Percentiles rank a stretch among this genome's conserved stretches.
phyloP scores from a whole-genome alignment of 2,113 vertebrate genomes.

The Festucalex cinctus region DNA sequence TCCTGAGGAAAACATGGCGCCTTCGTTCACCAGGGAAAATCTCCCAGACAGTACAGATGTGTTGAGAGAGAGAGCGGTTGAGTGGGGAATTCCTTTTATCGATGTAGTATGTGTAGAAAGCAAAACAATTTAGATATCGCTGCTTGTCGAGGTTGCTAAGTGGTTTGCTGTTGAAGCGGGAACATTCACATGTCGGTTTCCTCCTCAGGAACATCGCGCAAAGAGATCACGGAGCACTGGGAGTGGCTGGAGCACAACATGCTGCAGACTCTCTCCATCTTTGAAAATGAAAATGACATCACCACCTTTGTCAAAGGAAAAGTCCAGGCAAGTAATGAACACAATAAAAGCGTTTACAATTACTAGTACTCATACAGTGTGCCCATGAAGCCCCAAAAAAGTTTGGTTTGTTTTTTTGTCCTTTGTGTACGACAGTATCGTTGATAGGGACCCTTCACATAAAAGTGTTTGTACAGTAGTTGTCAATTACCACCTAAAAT shows the following conservation, averaged over 20 bases:
- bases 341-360: too few relatives aligned
- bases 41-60: conserved; percentile 13
- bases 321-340: conserved; percentile 89
- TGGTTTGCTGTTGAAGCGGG: not conserved
- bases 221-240: conserved; percentile 98
- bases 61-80: conserved; percentile 36
- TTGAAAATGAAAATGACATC: conserved; percentile 97
- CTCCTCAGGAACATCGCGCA: conserved; percentile 84
- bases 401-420: too few relatives aligned
- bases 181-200: not conserved
- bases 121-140: not conserved
- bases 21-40: conserved; percentile 45
- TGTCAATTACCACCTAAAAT: too few relatives aligned
- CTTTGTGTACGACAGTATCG: too few relatives aligned
- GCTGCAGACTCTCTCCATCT: conserved; percentile 95
- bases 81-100: conserved; percentile 33
- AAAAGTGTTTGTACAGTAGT: too few relatives aligned
- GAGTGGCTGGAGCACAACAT: conserved; percentile 98
- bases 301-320: conserved; percentile 98
- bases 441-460: too few relatives aligned
- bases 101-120: not conserved
- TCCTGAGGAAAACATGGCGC: conserved; percentile 18
- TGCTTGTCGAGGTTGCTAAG: not conserved
- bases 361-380: too few relatives aligned
- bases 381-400: too few relatives aligned